Evolutionary conservation across 2,113 vertebrate genomes (phyloP), one percentile per base, ranked within the genome.

Genomic region (Atlantisia rogersi): DNA sequence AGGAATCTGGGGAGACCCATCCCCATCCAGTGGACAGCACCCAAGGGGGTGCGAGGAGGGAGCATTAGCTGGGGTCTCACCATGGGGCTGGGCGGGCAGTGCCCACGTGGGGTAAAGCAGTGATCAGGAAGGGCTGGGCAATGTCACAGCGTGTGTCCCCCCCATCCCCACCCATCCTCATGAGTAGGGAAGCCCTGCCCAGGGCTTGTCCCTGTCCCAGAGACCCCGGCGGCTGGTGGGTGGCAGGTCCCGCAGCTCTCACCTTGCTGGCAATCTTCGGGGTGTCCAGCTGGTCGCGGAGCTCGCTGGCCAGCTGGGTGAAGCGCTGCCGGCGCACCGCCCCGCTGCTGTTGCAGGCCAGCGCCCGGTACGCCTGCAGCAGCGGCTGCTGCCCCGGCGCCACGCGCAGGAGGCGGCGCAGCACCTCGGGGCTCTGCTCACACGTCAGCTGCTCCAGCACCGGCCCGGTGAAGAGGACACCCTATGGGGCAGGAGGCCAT

Each of bases 381-480:
- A 95, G 75, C 0, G 96, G 81, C 78, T 95, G 98, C 94, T 98
- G 98, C 32, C 94, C 86, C 7, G 98, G 98, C 0, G 98, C 97
- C 50, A 98, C 96, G 0, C 29, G 67, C 19, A 99, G 97, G 91
- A 99, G 98, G 44, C 64, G 98, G 24, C 62, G 97, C 80, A 99
- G 97, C 48, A 96, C 95, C n/a, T 96, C 82, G 0, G 94, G 85
- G 16, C 95, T 96, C 18, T 96, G 98, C 4, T 97, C 92, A 14
- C 99, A 99, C 0, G 99, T 99, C 86, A 99, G 97, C 50, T 71
- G 83, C 96, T 99, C 99, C 94, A 99, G 95, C 81, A 98, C 96
- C 2, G 97, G 70, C 8, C 98, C 98, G 0, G 98, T 98, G 95
- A 99, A 97, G 64, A 99, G 95, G 80, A 98, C 75, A 9, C 97